Conservation (phyloP, 2,113 vertebrate genomes). For the Eublepharis macularius region DNA sequence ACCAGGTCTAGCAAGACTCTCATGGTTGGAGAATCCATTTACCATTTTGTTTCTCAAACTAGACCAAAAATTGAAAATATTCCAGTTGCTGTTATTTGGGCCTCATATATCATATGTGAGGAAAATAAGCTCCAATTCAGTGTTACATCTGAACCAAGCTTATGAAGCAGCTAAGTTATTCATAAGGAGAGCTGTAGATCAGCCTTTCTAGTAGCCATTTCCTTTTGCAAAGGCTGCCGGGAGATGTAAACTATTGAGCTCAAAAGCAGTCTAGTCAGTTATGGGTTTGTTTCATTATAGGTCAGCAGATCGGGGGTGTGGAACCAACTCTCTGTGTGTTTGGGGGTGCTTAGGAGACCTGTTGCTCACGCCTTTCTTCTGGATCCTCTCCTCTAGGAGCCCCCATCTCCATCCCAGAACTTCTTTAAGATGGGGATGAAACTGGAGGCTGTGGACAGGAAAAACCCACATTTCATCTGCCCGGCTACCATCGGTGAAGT, state of each 20-base stretch:
- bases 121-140: neutral
- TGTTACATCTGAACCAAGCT: neutral
- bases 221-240: neutral
- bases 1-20: neutral
- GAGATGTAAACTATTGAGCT: neutral
- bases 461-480: slow-evolving; percentile 99
- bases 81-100: neutral
- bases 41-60: neutral
- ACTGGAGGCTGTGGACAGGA: slow-evolving; percentile 97
- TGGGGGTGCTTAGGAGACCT: neutral
- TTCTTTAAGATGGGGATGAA: slow-evolving; percentile 98
- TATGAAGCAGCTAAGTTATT: neutral
- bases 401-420: slow-evolving; percentile 94
- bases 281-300: neutral
- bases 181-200: neutral
- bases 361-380: slow-evolving; percentile 15
- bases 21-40: no score
- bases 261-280: neutral
- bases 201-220: neutral
- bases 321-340: neutral
- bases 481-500: slow-evolving; percentile 97
- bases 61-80: neutral
- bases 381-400: slow-evolving; percentile 83
- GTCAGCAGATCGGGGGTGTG: neutral
- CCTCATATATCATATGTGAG: neutral